phyloP scores from a whole-genome alignment of 2,888 invertebrate genomes.

The Aleiodes testaceus region DNA sequence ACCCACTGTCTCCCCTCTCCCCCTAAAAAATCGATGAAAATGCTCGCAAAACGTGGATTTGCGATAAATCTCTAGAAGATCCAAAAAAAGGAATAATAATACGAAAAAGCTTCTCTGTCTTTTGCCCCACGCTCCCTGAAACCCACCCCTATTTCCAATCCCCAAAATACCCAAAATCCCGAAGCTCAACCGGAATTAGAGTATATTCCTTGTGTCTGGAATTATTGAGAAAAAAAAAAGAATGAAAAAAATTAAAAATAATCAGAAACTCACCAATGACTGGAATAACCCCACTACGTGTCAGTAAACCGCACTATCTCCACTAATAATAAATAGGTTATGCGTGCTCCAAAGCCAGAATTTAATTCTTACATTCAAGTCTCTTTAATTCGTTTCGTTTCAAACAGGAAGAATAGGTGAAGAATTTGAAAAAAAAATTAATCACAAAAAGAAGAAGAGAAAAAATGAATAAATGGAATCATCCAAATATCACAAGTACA shows the following conservation, averaged over 20 bases:
- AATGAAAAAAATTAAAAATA: not conserved
- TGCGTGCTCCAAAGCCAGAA: not conserved
- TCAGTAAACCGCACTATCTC: constrained; percentile 23
- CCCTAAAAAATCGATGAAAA: too few relatives aligned
- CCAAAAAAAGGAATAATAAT: not conserved
- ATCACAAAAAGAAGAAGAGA: not conserved
- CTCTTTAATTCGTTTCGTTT: too few relatives aligned
- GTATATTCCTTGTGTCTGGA: not conserved
- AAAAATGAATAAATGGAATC: constrained; percentile 7
- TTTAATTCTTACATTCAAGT: too few relatives aligned
- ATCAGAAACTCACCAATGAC: constrained; percentile 1
- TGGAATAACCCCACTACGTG: constrained; percentile 11
- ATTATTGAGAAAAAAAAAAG: not conserved
- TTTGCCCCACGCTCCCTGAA: not conserved
- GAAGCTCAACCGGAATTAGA: not conserved
- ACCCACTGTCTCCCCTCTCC: too few relatives aligned
- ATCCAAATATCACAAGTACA: constrained; percentile 11
- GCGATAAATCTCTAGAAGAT: too few relatives aligned
- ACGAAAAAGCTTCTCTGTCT: not conserved
- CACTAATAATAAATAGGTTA: constrained; percentile 27
- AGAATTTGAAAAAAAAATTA: not conserved
- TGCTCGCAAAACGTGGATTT: too few relatives aligned
- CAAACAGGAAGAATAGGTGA: too few relatives aligned
- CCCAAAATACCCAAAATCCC: constrained; percentile 3
- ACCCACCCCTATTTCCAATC: not conserved